Conservation (phyloP, 2,113 vertebrate species). For the Polypterus senegalus region DNA sequence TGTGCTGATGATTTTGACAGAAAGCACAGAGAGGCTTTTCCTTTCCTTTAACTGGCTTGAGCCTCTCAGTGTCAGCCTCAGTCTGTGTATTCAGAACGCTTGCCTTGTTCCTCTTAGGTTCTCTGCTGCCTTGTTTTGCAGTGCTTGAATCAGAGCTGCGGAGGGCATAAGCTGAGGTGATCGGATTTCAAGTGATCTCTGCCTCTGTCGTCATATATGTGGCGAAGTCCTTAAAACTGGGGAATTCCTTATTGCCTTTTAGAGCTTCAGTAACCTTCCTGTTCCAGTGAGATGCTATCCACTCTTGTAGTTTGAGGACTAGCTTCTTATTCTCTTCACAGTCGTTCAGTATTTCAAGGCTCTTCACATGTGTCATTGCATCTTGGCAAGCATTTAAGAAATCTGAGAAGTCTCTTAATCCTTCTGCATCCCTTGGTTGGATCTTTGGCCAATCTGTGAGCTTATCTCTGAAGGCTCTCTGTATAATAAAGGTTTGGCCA, state of each 20-base stretch:
- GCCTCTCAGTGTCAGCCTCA: background rate
- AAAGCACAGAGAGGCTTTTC: background rate
- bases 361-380: background rate
- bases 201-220: constrained; percentile 1
- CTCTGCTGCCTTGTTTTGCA: background rate
- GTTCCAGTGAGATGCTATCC: constrained; percentile 12
- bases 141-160: background rate
- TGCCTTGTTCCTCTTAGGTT: constrained; percentile 1
- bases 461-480: too few relatives aligned
- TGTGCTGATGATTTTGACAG: background rate
- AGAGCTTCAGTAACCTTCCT: background rate
- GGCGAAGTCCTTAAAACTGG: constrained; percentile 7
- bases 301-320: constrained; percentile 12
- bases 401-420: constrained; percentile 7
- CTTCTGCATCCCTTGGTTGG: background rate
- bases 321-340: constrained; percentile 11
- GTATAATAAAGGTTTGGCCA: too few relatives aligned
- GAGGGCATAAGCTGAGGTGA: constrained; percentile 9
- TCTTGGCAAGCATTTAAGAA: constrained; percentile 13
- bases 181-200: constrained; percentile 6
- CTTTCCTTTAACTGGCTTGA: background rate
- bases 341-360: constrained; percentile 9
- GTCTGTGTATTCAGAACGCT: constrained; percentile 14
- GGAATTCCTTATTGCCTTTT: constrained; percentile 8
- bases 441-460: too few relatives aligned